Percentiles rank a stretch among this genome's conserved stretches.
These are phyloP conservation scores for Heliocidaris tuberculata DNA, from an alignment of 35 echinoderm and acorn worm species.

Conservation along the genomic window DNA sequence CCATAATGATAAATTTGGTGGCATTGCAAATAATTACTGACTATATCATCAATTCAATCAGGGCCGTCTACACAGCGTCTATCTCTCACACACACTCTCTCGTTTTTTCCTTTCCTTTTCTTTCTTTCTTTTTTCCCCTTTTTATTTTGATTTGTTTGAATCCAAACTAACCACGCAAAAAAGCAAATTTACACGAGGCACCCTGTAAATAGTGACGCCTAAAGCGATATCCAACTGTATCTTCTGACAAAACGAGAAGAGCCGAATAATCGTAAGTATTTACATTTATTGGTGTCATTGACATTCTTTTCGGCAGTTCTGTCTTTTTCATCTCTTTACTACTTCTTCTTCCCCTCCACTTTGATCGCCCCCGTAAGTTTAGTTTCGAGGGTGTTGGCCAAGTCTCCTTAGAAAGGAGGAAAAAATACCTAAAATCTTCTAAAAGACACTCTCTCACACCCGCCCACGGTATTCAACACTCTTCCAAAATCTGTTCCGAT, in stretches of 20 bases:
- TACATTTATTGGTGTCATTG: neutral
- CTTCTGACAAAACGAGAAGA: neutral
- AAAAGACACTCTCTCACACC: neutral
- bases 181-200: neutral
- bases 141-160: neutral
- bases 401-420: neutral
- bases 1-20: slow-evolving; percentile 3
- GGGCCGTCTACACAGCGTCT: neutral
- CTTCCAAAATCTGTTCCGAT: neutral
- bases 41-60: neutral
- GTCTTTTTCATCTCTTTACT: neutral
- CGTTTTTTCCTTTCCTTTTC: neutral
- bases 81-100: neutral
- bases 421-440: neutral
- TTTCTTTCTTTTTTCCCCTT: neutral
- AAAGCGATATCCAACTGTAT: neutral
- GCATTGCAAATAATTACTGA: neutral
- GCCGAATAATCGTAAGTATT: neutral
- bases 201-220: neutral
- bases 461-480: neutral
- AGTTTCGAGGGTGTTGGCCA: neutral
- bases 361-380: neutral
- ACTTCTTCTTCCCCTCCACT: neutral
- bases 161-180: neutral
- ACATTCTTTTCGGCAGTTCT: neutral